Base-by-base conservation (phyloP, 2,797 vertebrate species). In the Aratinga solstitialis region DNA sequence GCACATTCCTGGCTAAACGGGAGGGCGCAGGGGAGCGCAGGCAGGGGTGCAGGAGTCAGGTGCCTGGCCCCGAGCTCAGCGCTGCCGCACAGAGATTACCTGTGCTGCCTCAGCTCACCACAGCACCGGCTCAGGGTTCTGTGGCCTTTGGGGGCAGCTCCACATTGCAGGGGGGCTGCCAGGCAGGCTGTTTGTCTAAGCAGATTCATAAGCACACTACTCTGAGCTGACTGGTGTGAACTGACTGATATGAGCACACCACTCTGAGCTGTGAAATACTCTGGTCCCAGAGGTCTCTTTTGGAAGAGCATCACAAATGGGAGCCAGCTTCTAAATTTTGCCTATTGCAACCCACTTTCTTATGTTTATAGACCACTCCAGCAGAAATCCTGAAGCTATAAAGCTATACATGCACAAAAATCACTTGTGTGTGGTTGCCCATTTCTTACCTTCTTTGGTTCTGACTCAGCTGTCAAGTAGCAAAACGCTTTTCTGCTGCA, bases 1-100 rank as follows among this genome's bases (percentile, higher is more conserved):
- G 36, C 23, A 23, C 62, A 23, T 42, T 87, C 45, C 66, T 43
- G 22, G 5, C 40, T 47, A 62, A 47, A 51, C 5, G 7, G 1
- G 2, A 50, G 42, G 24, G 9, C 0, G 0, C 1, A 5, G 29
- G 27, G 24, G 7, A 16, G 24, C 13, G 9, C 27, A 13, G n/a
- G 56, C n/a, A 66, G 53, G 45, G 61, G 23, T 36, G 42, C 17
- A 22, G 63, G 21, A 51, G 20, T n/a, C 43, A 45, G 38, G 24
- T 1, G 3, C 36, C 26, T 11, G 3, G 29, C 1, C 18, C 18
- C 2, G 0, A 85, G 48, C 11, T 45, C 6, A 0, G 29, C 5
- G 34, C 16, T 51, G 56, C 56, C 1, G 1, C 34, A 32, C 2
- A 3, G 36, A 2, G 11, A 20, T 22, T 32, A 12, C 13, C 40